Percentiles rank a stretch among this genome's conserved stretches.
Evolutionary conservation across 2,888 invertebrate species (phyloP).

Genomic region (Tribolium freemani): DNA sequence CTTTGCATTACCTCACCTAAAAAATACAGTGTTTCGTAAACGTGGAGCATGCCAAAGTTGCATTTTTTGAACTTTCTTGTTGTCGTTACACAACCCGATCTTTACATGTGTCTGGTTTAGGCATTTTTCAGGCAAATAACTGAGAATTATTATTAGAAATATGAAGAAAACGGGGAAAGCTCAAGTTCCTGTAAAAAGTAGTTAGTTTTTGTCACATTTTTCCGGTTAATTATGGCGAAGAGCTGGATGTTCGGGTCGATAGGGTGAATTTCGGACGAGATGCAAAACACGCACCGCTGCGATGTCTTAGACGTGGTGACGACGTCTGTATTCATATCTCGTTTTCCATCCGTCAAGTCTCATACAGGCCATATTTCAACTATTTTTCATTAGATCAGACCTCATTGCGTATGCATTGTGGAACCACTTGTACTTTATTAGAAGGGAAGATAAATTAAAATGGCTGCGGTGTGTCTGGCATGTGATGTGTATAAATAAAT

Average conservation of each 20-base stretch:
- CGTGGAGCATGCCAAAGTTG: no score
- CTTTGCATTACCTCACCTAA: no score
- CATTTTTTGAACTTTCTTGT: no score
- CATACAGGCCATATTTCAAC: slow-evolving; percentile 53
- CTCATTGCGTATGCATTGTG: slow-evolving; percentile 62
- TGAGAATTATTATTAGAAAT: no score
- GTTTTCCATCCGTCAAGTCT: slow-evolving; percentile 45
- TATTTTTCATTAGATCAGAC: slow-evolving; percentile 55
- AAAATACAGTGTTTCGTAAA: no score
- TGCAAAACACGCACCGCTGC: slow-evolving; percentile 38
- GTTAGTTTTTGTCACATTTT: no score
- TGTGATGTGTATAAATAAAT: slow-evolving; percentile 46
- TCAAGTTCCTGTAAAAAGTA: no score
- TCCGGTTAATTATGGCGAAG: not conserved
- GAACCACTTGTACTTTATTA: slow-evolving; percentile 60
- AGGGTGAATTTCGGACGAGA: slow-evolving; percentile 9
- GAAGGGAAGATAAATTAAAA: slow-evolving; percentile 61
- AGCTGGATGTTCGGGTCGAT: not conserved
- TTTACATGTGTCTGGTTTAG: no score
- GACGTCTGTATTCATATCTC: slow-evolving; percentile 46
- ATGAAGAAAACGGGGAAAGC: no score
- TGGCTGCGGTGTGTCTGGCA: slow-evolving; percentile 49
- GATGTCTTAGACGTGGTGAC: slow-evolving; percentile 34
- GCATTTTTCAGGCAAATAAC: no score
- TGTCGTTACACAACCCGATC: no score